Base-by-base conservation (phyloP, 1,140 invertebrate species). In the Nixonia krombeini region DNA sequence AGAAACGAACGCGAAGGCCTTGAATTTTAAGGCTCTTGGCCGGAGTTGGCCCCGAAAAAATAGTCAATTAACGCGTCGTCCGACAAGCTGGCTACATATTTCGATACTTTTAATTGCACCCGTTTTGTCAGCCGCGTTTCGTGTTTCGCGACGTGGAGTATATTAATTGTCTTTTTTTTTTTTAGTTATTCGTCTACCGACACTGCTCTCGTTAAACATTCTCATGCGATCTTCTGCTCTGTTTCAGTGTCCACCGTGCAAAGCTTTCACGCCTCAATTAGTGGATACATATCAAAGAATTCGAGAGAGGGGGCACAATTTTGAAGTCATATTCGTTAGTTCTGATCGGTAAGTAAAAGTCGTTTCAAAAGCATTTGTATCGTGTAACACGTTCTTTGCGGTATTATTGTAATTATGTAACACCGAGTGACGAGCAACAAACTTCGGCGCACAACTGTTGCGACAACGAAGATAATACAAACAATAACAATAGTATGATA, bases 311-410 rank as follows among this genome's bases (percentile, higher is more conserved):
- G 89, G 91, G 12, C 87, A 89, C 25, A 88, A 91, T 49, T 93
- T 94, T 75, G 91, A 94, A 78, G 88, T 95, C 7, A 90, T 94
- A 61, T 93, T 94, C 72, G 89, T 94, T 21, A 93, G 91, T 73
- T 94, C 92, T 29, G 93, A 95, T 82, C 89, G 91, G 91, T 92
- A 78, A 85, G 87, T 76, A 55, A 25, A 42, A 15, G 42, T 29
- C 25, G 41, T 29, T 38, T 25, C 13, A n/a, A n/a, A 5, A 2
- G 9, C 4, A 31, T 31, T 31, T 2, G 9, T n/a, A 31, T n/a
- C 29, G n/a, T 46, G n/a, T 10, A 2, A 59, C 2, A 25, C 3
- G 17, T 35, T 28, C 16, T 23, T 28, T 21, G 29, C 21, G 2
- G 1, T 10, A 16, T 26, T 5, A 21, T n/a, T n/a, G n/a, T n/a